phyloP scores from a whole-genome alignment of 2,888 invertebrate species.

The Cheilosia soror region DNA sequence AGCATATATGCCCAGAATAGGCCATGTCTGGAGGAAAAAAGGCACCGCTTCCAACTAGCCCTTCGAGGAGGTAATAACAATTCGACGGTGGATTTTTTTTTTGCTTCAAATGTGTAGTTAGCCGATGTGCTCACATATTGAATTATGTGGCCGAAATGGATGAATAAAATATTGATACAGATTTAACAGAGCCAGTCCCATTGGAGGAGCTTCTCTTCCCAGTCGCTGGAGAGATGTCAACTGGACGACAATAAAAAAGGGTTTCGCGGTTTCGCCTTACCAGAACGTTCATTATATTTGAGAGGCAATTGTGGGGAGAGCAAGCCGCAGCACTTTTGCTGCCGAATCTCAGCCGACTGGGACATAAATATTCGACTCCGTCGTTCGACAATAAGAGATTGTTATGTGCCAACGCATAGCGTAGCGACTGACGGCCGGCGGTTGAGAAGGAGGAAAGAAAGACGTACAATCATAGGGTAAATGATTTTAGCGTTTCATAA shows the following conservation, averaged over 20 bases:
- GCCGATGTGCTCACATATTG: conserved; percentile 24
- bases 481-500: conserved; percentile 43
- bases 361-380: conserved; percentile 49
- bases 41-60: conserved; percentile 36
- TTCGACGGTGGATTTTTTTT: conserved; percentile 29
- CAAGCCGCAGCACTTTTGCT: conserved; percentile 49
- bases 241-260: conserved; percentile 34
- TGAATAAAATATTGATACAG: conserved; percentile 74
- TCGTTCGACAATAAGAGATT: conserved; percentile 34
- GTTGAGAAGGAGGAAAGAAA: not conserved
- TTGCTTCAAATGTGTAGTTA: not conserved
- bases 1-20: conserved; percentile 48
- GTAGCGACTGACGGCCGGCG: not conserved
- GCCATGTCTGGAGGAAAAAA: conserved; percentile 25
- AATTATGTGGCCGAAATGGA: conserved; percentile 58
- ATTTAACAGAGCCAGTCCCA: conserved; percentile 41
- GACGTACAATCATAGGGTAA: conserved; percentile 9
- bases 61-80: conserved; percentile 56
- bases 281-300: conserved; percentile 67
- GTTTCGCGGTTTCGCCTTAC: conserved; percentile 2
- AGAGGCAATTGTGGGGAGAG: conserved; percentile 51
- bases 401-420: conserved; percentile 22
- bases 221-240: conserved; percentile 44
- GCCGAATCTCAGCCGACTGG: conserved; percentile 44
- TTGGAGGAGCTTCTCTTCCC: not conserved